A percentile compares a stretch with the other conserved stretches of the same genome.
These are phyloP conservation scores for Parnassius orleans DNA, from an alignment of 2,888 invertebrate species.

Conservation along the genomic window DNA sequence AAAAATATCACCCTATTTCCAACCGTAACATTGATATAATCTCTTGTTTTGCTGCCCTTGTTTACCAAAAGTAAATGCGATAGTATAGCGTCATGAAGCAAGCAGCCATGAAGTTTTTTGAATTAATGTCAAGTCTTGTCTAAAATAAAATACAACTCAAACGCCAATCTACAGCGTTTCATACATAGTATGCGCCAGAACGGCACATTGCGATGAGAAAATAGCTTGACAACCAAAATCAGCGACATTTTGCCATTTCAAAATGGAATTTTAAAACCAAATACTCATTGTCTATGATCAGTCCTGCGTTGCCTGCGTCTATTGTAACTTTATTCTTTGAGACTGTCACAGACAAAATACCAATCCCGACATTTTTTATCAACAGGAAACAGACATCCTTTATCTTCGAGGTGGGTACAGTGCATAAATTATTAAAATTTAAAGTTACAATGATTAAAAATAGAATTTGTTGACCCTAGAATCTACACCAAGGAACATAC, in stretches of 20 bases:
- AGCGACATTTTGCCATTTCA: conserved; percentile 77
- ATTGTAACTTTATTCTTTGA: conserved; percentile 24
- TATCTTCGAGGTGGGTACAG: too few species aligned
- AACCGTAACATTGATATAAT: conserved; percentile 62
- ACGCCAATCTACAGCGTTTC: conserved; percentile 75
- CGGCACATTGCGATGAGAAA: conserved; percentile 80
- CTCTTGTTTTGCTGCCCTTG: conserved; percentile 68
- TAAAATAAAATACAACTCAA: conserved; percentile 78
- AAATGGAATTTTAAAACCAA: conserved; percentile 68
- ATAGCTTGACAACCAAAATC: conserved; percentile 79
- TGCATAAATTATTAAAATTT: too few species aligned
- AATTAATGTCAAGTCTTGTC: conserved; percentile 77
- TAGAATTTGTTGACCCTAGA: too few species aligned
- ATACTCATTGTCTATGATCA: conserved; percentile 49
- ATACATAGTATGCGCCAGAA: conserved; percentile 80
- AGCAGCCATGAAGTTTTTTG: conserved; percentile 69
- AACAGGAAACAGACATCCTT: too few species aligned
- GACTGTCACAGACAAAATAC: conserved; percentile 18
- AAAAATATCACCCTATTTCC: conserved; percentile 55
- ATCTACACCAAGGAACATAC: too few species aligned
- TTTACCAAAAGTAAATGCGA: conserved; percentile 71
- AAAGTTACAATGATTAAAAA: too few species aligned
- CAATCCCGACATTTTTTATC: too few species aligned
- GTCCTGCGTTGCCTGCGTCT: conserved; percentile 1
- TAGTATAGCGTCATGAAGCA: conserved; percentile 56